Conservation (phyloP, 2,113 vertebrate species). For the Ginglymostoma cirratum region DNA sequence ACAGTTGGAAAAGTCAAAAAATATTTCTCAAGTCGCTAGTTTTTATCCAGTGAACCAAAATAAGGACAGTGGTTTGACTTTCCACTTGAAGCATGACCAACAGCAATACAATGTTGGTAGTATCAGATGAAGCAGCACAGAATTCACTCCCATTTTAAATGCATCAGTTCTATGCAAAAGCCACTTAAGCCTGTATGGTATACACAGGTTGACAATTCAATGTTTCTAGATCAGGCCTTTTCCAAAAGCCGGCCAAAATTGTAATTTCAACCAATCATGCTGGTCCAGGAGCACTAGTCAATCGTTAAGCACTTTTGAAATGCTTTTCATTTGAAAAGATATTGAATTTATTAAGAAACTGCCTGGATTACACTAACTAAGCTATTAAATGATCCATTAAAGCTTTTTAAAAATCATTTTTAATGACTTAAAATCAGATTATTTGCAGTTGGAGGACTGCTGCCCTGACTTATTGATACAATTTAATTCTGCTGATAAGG, state of each 20-base stretch:
- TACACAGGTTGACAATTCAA: background rate
- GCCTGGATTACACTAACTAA: background rate
- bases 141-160: too few species aligned
- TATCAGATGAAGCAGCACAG: background rate
- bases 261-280: background rate
- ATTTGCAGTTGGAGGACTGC: too few species aligned
- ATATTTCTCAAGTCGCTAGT: too few species aligned
- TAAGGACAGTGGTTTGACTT: background rate
- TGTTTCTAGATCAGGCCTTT: background rate
- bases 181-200: too few species aligned
- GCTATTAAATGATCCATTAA: background rate
- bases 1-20: background rate
- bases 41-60: too few species aligned
- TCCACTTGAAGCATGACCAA: background rate
- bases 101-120: background rate
- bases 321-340: background rate
- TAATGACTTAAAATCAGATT: background rate
- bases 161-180: too few species aligned
- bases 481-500: too few species aligned
- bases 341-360: background rate
- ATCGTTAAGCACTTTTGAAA: background rate
- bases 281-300: background rate
- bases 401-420: background rate
- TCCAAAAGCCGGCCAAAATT: background rate
- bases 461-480: too few species aligned